Evolutionary conservation across 2,888 invertebrate species (phyloP).

Genomic region (Glyphotaelius pellucidus): DNA sequence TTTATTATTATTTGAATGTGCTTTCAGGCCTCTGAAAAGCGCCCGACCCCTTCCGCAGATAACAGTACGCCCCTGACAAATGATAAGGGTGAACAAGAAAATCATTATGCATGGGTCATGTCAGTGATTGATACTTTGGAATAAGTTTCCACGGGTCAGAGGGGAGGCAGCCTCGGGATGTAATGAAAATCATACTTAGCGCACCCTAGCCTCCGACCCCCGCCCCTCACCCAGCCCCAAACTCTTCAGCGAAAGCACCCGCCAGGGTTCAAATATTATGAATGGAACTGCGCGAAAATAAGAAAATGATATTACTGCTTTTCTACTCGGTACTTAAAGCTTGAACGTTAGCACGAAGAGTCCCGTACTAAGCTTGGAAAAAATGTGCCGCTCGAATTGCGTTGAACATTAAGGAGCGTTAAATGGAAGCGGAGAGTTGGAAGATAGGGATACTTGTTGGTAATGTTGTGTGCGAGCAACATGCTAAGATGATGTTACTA

Average conservation of each 20-base stretch:
- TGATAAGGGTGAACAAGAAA: conserved; percentile 64
- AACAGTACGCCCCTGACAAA: conserved; percentile 50
- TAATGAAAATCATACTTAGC: conserved; percentile 52
- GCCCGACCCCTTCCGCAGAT: background rate
- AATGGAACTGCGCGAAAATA: background rate
- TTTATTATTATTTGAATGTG: conserved; percentile 2
- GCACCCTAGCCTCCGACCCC: background rate
- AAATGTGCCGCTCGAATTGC: background rate
- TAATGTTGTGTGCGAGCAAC: background rate
- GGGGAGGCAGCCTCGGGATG: conserved; percentile 30
- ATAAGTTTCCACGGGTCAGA: conserved; percentile 48
- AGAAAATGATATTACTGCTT: background rate
- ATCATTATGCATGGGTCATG: conserved; percentile 63
- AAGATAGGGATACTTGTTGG: background rate
- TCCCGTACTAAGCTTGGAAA: background rate
- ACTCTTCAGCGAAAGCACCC: background rate
- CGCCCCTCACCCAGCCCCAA: background rate
- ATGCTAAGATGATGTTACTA: background rate
- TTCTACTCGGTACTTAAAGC: background rate
- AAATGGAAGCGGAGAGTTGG: background rate
- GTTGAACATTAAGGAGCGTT: background rate
- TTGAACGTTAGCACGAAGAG: background rate
- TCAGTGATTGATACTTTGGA: conserved; percentile 65
- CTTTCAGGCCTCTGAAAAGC: conserved; percentile 8
- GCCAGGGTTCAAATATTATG: background rate